Conservation (phyloP, 2,797 vertebrate genomes). For the Falco cherrug region DNA sequence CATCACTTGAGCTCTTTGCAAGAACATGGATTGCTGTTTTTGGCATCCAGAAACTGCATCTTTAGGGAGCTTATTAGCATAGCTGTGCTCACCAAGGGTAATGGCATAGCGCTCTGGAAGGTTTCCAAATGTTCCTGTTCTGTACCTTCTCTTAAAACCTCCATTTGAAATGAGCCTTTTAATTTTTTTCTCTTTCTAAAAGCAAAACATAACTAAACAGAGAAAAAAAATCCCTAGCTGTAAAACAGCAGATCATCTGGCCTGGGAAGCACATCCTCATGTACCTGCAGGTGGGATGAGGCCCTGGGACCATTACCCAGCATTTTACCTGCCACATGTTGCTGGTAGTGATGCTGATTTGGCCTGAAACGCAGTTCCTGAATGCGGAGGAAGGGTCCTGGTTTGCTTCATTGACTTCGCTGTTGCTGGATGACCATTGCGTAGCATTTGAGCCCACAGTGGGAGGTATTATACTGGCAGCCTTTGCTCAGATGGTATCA, state of each 20-base stretch:
- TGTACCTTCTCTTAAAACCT: neutral
- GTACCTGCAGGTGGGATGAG: neutral
- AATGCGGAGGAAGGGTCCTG: neutral
- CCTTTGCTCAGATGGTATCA: neutral
- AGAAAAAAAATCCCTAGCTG: neutral
- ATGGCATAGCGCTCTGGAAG: neutral
- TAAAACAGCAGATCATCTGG: neutral
- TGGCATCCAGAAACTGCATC: constrained; percentile 25
- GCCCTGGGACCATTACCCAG: neutral
- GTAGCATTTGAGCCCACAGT: neutral
- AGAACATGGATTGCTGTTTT: neutral
- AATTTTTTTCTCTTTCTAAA: neutral
- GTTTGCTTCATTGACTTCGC: neutral
- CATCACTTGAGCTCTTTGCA: constrained; percentile 14
- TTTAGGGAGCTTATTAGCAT: constrained; percentile 22
- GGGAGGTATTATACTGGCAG: neutral
- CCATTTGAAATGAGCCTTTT: neutral
- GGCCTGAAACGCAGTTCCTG: neutral
- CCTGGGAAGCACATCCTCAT: neutral
- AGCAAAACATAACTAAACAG: neutral
- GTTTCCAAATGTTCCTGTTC: neutral
- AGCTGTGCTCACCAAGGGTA: neutral
- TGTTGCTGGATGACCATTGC: neutral
- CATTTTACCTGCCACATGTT: neutral
- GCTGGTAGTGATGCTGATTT: neutral